Evolutionary conservation across 53 echinoderm and acorn worm genomes (phyloP), one percentile per base, ranked within the genome.

Genomic region (Actinopyga echinites): DNA sequence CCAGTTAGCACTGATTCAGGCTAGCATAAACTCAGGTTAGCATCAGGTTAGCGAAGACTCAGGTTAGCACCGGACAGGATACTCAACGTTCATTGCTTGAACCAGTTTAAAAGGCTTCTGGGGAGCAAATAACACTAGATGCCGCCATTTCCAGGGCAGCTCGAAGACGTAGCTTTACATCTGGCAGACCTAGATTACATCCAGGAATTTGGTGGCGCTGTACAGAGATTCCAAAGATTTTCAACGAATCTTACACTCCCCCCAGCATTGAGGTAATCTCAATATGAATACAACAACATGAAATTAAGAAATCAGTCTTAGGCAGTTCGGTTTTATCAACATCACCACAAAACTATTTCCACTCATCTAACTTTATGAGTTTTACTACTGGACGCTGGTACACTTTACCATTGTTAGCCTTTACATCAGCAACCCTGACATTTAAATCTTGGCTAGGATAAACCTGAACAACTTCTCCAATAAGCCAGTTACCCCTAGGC

Each of bases 341-440:
- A 37, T 37, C 69, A 28, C 31, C 17, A 36, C 31, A 11, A n/a
- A n/a, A 34, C 38, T 49, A 8, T 53, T 77, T 25, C 78, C 45
- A 58, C 61, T 69, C n/a, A 26, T 69, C 68, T n/a, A 84, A 37
- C 33, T 69, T 84, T 4, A 69, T 84, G 15, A 84, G 56, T 69
- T 69, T 69, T 52, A 54, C 84, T 20, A 84, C 84, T 53, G 69
- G 84, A 15, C 69, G 66, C 31, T 83, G 65, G 30, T 83, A 83
- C 28, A 34, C 49, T 43, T 65, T 65, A 19, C 33, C 78, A 37
- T 37, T 37, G 33, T 80, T 80, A 8, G 45, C 23, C 1, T 13
- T 68, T 17, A 84, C 69, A 52, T 84, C 84, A 20, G 56, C 84
- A 52, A 84, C 30, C 22, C 84, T 84, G 1, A 84, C 84, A 53